Evolutionary conservation across 2,113 vertebrate species (phyloP).

Genomic region (Pomatostomus ruficeps): DNA sequence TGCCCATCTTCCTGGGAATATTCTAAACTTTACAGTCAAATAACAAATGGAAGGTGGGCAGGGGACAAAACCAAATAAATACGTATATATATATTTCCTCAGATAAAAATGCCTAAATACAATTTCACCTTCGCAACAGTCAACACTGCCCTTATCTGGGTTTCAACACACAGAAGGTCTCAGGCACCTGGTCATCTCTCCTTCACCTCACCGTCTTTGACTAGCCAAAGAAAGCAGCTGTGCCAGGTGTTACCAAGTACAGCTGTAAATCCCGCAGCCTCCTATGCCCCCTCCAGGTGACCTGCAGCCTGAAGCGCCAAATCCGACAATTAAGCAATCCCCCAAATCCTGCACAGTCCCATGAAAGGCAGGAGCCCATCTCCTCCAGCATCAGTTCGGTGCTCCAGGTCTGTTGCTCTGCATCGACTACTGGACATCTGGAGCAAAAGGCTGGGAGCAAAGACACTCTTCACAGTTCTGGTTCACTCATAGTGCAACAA

Average conservation of each 20-base stretch:
- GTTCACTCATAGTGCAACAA: neutral
- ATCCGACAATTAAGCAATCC: fast-evolving
- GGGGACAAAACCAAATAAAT: neutral
- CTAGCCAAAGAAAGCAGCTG: neutral
- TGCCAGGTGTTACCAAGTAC: neutral
- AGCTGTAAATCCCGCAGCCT: neutral
- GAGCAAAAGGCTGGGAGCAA: neutral
- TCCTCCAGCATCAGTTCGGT: neutral
- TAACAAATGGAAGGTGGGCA: neutral
- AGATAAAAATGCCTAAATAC: neutral
- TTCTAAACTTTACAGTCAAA: neutral
- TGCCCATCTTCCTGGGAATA: neutral
- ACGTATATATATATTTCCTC: neutral
- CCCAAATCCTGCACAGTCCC: neutral
- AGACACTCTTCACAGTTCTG: neutral
- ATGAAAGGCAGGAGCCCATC: neutral
- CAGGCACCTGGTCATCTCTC: fast-evolving
- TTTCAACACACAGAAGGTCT: neutral
- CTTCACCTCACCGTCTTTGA: neutral
- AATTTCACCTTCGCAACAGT: neutral
- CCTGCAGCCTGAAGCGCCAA: neutral
- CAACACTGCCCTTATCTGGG: neutral
- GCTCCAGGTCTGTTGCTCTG: fast-evolving
- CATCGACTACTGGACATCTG: fast-evolving
- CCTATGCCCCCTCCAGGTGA: neutral